These are phyloP conservation scores for Valencia hispanica DNA, from an alignment of 2,797 vertebrate species.

Conservation along the genomic window DNA sequence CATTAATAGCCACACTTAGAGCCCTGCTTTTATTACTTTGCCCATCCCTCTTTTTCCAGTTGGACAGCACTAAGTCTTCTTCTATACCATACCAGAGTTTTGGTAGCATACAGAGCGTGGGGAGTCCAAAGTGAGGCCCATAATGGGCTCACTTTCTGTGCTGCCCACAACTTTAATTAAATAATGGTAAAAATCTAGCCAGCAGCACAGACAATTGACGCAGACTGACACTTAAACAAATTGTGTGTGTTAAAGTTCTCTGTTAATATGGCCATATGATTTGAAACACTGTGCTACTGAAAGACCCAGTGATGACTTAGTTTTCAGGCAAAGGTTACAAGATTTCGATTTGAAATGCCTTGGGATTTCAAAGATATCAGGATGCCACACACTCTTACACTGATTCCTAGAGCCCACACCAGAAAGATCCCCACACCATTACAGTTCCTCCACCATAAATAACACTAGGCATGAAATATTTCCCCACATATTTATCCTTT, in stretches of 20 bases:
- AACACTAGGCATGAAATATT: not conserved
- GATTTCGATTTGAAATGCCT: not conserved
- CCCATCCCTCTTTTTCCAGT: not conserved
- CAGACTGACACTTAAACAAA: not conserved
- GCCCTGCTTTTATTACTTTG: not conserved
- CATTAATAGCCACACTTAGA: not conserved
- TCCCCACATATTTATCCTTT: no score
- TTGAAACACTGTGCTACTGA: no score
- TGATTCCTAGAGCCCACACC: not conserved
- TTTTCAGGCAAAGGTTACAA: not conserved
- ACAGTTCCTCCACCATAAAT: not conserved
- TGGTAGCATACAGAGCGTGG: not conserved
- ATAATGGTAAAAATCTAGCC: not conserved
- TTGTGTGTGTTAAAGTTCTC: no score
- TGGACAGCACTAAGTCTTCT: not conserved
- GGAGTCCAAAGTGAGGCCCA: not conserved
- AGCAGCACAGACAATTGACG: not conserved
- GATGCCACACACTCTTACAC: not conserved
- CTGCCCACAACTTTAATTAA: not conserved
- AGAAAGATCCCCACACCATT: not conserved
- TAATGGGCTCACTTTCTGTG: not conserved
- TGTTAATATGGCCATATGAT: no score
- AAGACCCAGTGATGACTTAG: not conserved
- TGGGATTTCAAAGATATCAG: not conserved
- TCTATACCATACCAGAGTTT: not conserved